Base-by-base conservation (phyloP, 1,140 invertebrate genomes). In the Parapsyche elsis region DNA sequence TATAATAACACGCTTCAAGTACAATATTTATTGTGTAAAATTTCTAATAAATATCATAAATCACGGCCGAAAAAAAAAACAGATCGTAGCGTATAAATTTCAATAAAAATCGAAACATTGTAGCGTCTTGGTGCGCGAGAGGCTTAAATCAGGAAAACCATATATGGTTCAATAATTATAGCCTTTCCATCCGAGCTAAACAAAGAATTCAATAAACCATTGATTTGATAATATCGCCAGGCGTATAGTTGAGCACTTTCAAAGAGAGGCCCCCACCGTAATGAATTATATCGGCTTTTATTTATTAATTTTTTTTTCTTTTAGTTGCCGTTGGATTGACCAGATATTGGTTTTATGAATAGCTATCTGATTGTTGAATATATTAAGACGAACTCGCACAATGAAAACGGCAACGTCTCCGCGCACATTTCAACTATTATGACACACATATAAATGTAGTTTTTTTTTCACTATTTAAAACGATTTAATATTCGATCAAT, bases 181-280 rank as follows among this genome's bases (percentile, higher is more conserved):
- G 44, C 64, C 59, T 70, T 75, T 80, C 79, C 67, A 73, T 71
- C n/a, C 64, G 64, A 67, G n/a, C 76, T 80, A 83, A 83, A 83
- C 81, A 83, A 83, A 83, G 81, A 83, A 83, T 80, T 83, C 81
- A 83, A 83, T 83, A 83, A 83, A 83, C 79, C 79, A 83, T 83
- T 83, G 81, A 83, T 80, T 83, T 75, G 81, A 83, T 83, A 78
- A 80, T 76, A 83, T 83, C 81, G 71, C n/a, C 16, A 53, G 10
- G 16, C 71, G 71, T 49, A 67, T 67, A 30, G 74, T 16, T 53
- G 59, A n/a, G 53, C 23, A 57, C 45, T 45, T 30, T 45, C 61
- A 78, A 81, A 61, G 76, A 78, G 77, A 67, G 64, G 64, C 64
- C 64, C 64, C 49, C 70, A 59, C 46, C 46, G 61, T 79, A 81